Conservation (phyloP, 2,113 vertebrate species). For the Copsychus sechellarum region DNA sequence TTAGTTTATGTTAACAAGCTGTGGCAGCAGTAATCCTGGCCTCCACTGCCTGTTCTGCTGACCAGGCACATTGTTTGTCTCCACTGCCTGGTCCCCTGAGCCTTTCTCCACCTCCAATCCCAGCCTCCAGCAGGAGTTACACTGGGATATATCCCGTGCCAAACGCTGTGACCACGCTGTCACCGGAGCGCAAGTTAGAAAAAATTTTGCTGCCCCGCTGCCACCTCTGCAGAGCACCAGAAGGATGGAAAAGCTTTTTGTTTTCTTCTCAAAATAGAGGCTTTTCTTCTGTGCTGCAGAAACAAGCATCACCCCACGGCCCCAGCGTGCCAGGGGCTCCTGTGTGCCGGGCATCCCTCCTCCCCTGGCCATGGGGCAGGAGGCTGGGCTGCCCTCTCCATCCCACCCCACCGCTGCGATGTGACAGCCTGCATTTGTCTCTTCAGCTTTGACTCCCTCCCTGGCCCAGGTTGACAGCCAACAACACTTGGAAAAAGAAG, state of each 20-base stretch:
- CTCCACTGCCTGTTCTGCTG: slow-evolving; percentile 21
- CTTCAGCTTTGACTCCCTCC: background rate
- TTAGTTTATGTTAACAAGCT: slow-evolving; percentile 68
- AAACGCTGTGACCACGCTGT: accelerated
- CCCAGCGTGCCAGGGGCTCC: background rate
- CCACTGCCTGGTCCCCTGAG: background rate
- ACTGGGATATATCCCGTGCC: background rate
- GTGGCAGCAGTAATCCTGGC: slow-evolving; percentile 44
- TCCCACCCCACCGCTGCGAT: background rate
- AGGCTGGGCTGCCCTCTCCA: background rate
- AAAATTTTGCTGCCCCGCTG: background rate
- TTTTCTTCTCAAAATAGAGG: background rate
- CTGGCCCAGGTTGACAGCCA: background rate
- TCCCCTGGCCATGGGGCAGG: background rate
- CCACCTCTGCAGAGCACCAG: background rate
- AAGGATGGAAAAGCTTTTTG: background rate
- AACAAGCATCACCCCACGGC: background rate
- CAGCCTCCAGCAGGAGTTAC: background rate
- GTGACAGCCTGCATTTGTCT: slow-evolving; percentile 36
- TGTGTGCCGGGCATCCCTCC: background rate
- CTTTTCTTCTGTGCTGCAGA: background rate
- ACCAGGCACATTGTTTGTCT: slow-evolving; percentile 13
- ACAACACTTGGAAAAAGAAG: background rate
- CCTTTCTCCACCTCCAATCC: background rate
- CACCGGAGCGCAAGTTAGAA: accelerated